phyloP scores from a whole-genome alignment of 1,140 invertebrate genomes.

The Venustaconcha ellipsiformis region DNA sequence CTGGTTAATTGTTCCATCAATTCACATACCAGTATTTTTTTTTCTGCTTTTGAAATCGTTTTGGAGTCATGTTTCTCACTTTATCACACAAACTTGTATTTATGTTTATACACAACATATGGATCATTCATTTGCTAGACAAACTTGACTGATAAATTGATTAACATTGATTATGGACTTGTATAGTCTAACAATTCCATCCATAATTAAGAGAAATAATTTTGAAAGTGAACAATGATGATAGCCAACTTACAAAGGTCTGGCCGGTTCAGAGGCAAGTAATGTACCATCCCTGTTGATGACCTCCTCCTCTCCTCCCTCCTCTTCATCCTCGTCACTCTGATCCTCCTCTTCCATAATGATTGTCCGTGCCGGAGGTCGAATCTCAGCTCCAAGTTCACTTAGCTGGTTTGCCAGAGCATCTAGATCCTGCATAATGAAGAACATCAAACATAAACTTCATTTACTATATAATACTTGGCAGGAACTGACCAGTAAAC shows the following conservation, averaged over 20 bases:
- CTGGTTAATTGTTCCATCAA: neutral
- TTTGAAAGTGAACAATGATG: neutral
- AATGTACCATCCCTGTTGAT: constrained; percentile 91
- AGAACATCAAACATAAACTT: neutral
- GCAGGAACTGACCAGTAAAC: no score
- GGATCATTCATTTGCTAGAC: no score
- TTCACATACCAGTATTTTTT: neutral
- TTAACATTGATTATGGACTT: no score
- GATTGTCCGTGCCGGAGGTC: constrained; percentile 52
- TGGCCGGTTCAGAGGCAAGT: constrained; percentile 94
- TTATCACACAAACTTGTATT: no score
- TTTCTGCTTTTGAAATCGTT: neutral
- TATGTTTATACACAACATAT: no score
- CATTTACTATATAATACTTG: no score
- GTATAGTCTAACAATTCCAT: neutral
- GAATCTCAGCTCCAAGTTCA: constrained; percentile 81
- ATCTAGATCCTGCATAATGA: constrained; percentile 84
- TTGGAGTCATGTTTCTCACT: no score
- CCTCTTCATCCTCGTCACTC: constrained; percentile 71
- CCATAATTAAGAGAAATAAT: neutral
- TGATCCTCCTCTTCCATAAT: constrained; percentile 48
- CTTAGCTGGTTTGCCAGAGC: constrained; percentile 92
- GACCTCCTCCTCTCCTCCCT: constrained; percentile 71
- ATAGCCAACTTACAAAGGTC: constrained; percentile 85
- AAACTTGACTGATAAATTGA: no score